phyloP scores from a whole-genome alignment of 2,888 invertebrate species.

The Drosophila tanythrix region DNA sequence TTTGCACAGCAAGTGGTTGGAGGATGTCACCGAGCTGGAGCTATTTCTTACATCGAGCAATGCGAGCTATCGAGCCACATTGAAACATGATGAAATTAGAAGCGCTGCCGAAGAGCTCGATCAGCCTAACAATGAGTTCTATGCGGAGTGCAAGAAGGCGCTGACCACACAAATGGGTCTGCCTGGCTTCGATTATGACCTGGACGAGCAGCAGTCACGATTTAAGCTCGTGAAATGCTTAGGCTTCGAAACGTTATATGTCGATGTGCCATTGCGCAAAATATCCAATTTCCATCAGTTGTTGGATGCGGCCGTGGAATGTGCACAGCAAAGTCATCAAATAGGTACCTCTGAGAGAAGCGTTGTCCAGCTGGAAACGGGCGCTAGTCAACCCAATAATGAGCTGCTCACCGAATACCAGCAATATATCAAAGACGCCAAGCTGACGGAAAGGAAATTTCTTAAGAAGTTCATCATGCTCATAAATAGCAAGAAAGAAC shows the following conservation, averaged over 20 bases:
- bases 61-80: slow-evolving; percentile 49
- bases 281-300: slow-evolving; percentile 44
- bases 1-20: slow-evolving; percentile 60
- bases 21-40: slow-evolving; percentile 52
- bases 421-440: slow-evolving; percentile 60
- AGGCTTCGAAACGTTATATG: slow-evolving; percentile 67
- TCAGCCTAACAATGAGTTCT: slow-evolving; percentile 63
- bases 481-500: slow-evolving; percentile 77
- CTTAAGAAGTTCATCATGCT: slow-evolving; percentile 73
- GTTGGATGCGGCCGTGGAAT: slow-evolving; percentile 64
- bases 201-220: slow-evolving; percentile 48
- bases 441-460: slow-evolving; percentile 56
- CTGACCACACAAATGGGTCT: slow-evolving; percentile 67
- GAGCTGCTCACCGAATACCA: slow-evolving; percentile 57
- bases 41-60: slow-evolving; percentile 50
- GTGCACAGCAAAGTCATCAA: slow-evolving; percentile 21
- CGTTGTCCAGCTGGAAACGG: neutral
- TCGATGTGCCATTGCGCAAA: slow-evolving; percentile 60
- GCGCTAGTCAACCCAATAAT: slow-evolving; percentile 27
- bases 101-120: slow-evolving; percentile 72
- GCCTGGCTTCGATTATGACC: slow-evolving; percentile 67
- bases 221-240: slow-evolving; percentile 71
- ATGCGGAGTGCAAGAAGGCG: slow-evolving; percentile 69
- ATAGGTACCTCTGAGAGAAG: neutral
- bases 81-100: slow-evolving; percentile 63